These are phyloP conservation scores for Zaprionus inermis DNA, from an alignment of 1,140 invertebrate species.

Conservation along the genomic window DNA sequence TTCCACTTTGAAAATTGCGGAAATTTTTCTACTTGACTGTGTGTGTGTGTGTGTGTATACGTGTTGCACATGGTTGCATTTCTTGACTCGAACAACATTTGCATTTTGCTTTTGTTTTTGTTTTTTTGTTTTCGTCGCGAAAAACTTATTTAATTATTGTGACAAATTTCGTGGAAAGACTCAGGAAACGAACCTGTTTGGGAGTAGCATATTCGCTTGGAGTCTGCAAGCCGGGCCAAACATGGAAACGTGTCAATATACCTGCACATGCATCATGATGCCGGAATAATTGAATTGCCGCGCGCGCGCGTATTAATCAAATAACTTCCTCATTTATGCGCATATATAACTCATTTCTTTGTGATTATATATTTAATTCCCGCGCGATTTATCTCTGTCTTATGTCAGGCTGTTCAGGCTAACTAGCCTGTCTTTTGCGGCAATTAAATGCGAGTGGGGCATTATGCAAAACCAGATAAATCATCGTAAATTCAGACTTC, in stretches of 20 bases:
- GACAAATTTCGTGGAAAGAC: constrained; percentile 70
- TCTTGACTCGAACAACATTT: constrained; percentile 61
- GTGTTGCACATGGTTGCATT: constrained; percentile 72
- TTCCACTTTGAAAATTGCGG: constrained; percentile 71
- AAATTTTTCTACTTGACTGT: constrained; percentile 47
- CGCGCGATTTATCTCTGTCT: constrained; percentile 26
- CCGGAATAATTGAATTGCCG: constrained; percentile 44
- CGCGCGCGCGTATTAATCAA: constrained; percentile 59
- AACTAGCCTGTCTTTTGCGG: not conserved
- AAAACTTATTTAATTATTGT: constrained; percentile 67
- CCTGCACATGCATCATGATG: not conserved
- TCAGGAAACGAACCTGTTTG: constrained; percentile 72
- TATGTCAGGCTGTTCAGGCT: constrained; percentile 13
- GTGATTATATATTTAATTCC: constrained; percentile 25
- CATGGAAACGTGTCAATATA: not conserved
- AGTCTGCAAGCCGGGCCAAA: not conserved
- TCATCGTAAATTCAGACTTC: not conserved
- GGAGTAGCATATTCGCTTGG: constrained; percentile 3
- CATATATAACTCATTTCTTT: constrained; percentile 21
- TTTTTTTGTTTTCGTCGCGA: constrained; percentile 46
- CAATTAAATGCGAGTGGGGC: constrained; percentile 1
- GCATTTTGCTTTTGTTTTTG: constrained; percentile 57
- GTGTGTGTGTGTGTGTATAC: not conserved
- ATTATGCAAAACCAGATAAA: constrained; percentile 1
- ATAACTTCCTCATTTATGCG: constrained; percentile 58